Base-by-base conservation (phyloP, 1,140 invertebrate species). In the Drosophila chauvacae region DNA sequence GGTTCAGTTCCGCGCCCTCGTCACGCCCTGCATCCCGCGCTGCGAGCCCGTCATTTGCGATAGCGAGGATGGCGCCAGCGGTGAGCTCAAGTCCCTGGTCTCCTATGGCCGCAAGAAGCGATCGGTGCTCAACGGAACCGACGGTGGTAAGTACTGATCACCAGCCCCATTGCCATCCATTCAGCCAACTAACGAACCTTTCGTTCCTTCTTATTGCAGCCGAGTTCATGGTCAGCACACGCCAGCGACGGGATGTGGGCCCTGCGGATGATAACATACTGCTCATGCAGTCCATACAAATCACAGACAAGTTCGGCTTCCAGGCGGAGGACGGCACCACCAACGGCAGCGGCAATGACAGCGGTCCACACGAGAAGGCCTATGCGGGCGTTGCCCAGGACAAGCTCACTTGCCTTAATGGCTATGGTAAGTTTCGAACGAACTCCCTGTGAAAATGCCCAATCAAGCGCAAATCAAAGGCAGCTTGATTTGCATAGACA, bases 31-130 rank as follows among this genome's bases (percentile, higher is more conserved):
- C 92, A 96, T 98, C 95, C 97, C 97, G 2, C 95, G 95, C 30
- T 98, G 97, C 90, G 97, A 98, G 92, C 97, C 97, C 6, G 97
- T 97, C 9, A 96, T 97, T 88, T 98, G 97, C 91, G 96, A 97
- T 78, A 94, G 96, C 56, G 94, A 95, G 66, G 96, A 97, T 91
- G 95, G 95, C 59, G 95, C 95, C 59, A 96, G 96, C 48, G 97
- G 97, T 53, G 96, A 97, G 82, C 94, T 96, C 6, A 94, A 96
- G 57, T 96, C 96, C 20, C 95, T 92, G 20, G 95, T 96, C 66
- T 97, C 97, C 7, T 97, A 95, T 93, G 97, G 97, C 23, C 94
- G 95, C 83, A 95, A 80, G 73, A 90, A 86, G 74, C 77, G 91
- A n/a, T 92, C 91, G 23, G 74, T 91, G 39, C 41, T 90, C 42